phyloP scores from a whole-genome alignment of 1,140 invertebrate genomes.

The Diorhabda carinulata region DNA sequence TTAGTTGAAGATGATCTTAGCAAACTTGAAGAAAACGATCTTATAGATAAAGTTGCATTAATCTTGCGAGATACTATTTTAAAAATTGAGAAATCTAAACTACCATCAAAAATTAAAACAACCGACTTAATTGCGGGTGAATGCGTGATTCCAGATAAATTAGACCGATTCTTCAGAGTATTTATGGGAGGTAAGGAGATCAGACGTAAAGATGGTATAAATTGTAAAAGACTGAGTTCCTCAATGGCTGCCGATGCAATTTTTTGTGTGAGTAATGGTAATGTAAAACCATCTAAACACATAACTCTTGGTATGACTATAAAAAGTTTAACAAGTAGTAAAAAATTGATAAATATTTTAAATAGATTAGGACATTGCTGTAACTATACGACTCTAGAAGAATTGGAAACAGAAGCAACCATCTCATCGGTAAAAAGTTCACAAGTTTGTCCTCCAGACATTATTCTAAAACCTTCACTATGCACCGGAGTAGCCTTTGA shows the following conservation, averaged over 20 bases:
- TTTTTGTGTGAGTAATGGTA: constrained; percentile 29
- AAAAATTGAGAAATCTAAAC: too few species aligned
- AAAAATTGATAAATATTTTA: constrained; percentile 31
- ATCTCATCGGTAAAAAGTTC: constrained; percentile 21
- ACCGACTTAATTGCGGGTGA: too few species aligned
- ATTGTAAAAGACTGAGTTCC: too few species aligned
- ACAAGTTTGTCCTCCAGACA: constrained; percentile 30
- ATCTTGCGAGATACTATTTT: too few species aligned
- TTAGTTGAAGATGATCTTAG: too few species aligned
- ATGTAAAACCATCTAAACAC: constrained; percentile 36
- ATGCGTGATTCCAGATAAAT: too few species aligned
- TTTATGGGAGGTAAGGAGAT: too few species aligned
- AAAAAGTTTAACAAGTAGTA: constrained; percentile 40
- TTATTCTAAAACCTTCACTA: constrained; percentile 24
- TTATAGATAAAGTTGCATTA: too few species aligned
- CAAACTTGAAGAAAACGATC: too few species aligned
- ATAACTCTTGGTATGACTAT: constrained; percentile 38
- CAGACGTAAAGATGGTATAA: too few species aligned
- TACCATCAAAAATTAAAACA: too few species aligned
- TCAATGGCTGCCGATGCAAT: constrained; percentile 24
- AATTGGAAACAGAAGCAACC: constrained; percentile 37
- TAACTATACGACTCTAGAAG: constrained; percentile 29
- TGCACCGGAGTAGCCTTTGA: constrained; percentile 39
- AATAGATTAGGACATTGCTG: constrained; percentile 33
- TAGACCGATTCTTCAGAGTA: too few species aligned